phyloP scores from a whole-genome alignment of 2,113 vertebrate species.

The Microcebus murinus region DNA sequence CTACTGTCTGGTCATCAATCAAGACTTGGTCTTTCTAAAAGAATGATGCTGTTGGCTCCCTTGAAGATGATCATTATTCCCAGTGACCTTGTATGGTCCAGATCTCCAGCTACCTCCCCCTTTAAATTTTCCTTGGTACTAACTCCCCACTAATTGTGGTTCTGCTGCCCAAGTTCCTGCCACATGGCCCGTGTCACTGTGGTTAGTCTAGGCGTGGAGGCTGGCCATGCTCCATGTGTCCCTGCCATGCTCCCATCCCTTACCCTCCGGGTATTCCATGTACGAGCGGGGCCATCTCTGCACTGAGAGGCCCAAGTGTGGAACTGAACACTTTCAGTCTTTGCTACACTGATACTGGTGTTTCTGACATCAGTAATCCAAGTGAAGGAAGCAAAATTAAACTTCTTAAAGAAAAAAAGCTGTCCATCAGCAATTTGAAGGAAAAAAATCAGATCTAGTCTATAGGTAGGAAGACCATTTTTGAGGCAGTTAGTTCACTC shows the following conservation, averaged over 20 bases:
- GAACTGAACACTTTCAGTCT: not conserved
- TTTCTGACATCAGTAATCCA: not conserved
- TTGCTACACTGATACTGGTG: not conserved
- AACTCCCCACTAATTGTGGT: not conserved
- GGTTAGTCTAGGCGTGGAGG: not conserved
- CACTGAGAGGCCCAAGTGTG: not conserved
- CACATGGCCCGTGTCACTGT: not conserved
- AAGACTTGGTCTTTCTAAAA: not conserved
- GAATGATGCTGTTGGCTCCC: not conserved
- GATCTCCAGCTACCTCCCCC: not conserved
- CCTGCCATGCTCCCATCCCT: not conserved
- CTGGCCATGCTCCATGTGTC: not conserved
- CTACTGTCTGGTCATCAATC: not conserved
- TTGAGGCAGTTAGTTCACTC: not conserved
- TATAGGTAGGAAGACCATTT: not conserved
- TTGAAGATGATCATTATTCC: not conserved
- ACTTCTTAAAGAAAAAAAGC: not conserved
- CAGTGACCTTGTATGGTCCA: not conserved
- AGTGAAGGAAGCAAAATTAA: constrained; percentile 5
- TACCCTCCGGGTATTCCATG: not conserved
- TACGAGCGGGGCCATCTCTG: not conserved
- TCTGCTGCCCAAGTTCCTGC: not conserved
- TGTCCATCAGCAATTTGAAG: not conserved
- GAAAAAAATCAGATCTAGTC: not conserved
- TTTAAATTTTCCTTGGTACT: not conserved